A percentile compares a stretch with the other conserved stretches of the same genome.
Conservation (phyloP, 2,888 invertebrate genomes). For the Lasioglossum villosulum region DNA sequence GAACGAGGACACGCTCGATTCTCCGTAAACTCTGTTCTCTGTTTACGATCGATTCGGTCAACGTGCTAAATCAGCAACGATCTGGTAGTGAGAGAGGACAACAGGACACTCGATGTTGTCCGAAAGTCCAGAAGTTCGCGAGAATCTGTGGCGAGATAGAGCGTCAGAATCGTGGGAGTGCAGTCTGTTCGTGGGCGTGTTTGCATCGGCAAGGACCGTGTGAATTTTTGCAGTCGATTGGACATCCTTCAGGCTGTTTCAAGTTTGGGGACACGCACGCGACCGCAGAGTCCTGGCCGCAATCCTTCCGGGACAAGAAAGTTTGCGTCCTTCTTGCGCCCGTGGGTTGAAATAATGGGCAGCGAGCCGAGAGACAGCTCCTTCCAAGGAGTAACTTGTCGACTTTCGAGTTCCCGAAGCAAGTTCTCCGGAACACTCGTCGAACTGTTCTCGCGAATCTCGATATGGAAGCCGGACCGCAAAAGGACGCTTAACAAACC, state of each 20-base stretch:
- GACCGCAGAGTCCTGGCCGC: background rate
- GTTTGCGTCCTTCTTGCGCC: background rate
- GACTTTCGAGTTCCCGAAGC: background rate
- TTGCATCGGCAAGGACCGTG: background rate
- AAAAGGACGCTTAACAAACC: background rate
- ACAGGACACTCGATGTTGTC: background rate
- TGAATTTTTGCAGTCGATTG: slow-evolving; percentile 1
- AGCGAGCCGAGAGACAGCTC: background rate
- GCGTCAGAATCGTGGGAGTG: background rate
- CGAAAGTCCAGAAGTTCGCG: background rate
- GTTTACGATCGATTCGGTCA: background rate
- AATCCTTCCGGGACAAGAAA: background rate
- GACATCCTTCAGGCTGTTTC: slow-evolving; percentile 8
- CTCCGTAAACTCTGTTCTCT: background rate
- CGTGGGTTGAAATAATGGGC: background rate
- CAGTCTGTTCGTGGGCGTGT: background rate
- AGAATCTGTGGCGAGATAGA: background rate
- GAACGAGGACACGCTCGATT: background rate
- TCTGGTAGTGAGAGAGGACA: background rate
- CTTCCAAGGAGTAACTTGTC: background rate
- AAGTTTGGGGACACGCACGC: background rate
- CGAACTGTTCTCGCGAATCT: background rate
- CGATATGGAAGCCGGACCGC: background rate
- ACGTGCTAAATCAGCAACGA: background rate
- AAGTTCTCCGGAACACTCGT: background rate